phyloP scores from a whole-genome alignment of 2,888 invertebrate species.

The Cryptophagus acutangulus region DNA sequence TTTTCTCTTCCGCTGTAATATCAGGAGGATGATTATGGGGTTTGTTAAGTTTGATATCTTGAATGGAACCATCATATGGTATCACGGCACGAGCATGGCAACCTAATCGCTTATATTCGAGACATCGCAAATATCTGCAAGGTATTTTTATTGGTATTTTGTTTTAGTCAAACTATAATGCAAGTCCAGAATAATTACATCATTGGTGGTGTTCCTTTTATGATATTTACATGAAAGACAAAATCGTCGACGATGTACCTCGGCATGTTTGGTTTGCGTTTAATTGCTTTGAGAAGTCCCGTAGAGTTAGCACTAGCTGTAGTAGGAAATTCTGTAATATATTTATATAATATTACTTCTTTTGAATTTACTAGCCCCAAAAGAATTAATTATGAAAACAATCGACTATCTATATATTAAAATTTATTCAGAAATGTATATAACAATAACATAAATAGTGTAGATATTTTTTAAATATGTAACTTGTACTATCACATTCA shows the following conservation, averaged over 20 bases:
- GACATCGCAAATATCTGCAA: slow-evolving; percentile 41
- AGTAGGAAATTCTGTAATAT: too few species aligned
- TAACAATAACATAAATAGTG: too few species aligned
- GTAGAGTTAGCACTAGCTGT: too few species aligned
- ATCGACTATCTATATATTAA: too few species aligned
- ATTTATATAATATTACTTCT: too few species aligned
- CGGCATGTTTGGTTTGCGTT: slow-evolving; percentile 42
- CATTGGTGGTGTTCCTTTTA: slow-evolving; percentile 45
- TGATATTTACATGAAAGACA: slow-evolving; percentile 46
- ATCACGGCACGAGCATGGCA: slow-evolving; percentile 44
- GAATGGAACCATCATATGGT: slow-evolving; percentile 40
- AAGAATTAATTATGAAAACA: too few species aligned
- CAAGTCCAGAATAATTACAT: too few species aligned
- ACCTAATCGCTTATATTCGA: slow-evolving; percentile 44
- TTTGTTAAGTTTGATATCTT: slow-evolving; percentile 43
- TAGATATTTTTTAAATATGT: too few species aligned
- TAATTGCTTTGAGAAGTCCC: too few species aligned
- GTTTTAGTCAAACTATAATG: slow-evolving; percentile 25
- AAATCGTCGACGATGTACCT: slow-evolving; percentile 46
- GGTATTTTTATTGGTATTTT: slow-evolving; percentile 32
- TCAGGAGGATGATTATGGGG: slow-evolving; percentile 45
- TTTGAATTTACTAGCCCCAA: too few species aligned
- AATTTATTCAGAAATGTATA: too few species aligned
- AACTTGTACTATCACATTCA: too few species aligned
- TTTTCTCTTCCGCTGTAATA: slow-evolving; percentile 43